Conservation (phyloP, 2,797 vertebrate genomes). For the Muscicapa striata region DNA sequence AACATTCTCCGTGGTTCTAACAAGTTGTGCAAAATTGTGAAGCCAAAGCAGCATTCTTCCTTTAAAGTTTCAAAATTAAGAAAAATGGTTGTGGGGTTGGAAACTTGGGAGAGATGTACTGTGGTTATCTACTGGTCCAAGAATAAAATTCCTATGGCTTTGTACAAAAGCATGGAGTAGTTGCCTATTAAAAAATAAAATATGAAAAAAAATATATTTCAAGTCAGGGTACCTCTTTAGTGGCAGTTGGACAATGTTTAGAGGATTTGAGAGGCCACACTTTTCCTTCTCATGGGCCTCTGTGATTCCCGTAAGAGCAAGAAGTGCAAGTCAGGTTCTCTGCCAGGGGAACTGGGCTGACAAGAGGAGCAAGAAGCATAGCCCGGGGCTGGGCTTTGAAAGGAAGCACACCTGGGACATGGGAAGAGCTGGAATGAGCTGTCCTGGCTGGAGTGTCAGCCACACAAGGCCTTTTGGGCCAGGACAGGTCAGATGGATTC, state of each 20-base stretch:
- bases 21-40: constrained; percentile 67
- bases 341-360: not conserved
- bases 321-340: not conserved
- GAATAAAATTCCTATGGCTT: constrained; percentile 78
- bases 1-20: constrained; percentile 65
- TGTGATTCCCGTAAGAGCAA: not conserved
- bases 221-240: constrained; percentile 42
- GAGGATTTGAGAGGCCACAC: not conserved
- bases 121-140: constrained; percentile 76
- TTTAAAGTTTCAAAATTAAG: constrained; percentile 81
- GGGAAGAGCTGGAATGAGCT: not conserved
- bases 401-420: not conserved
- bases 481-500: not conserved
- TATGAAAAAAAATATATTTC: not conserved
- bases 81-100: constrained; percentile 78
- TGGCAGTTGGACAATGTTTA: constrained; percentile 14
- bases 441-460: not conserved
- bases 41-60: constrained; percentile 78
- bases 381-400: not conserved
- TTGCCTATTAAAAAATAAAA: constrained; percentile 46
- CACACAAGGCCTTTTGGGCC: not conserved
- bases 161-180: constrained; percentile 63
- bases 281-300: not conserved
- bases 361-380: not conserved
- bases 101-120: constrained; percentile 80